Evolutionary conservation across 1,140 invertebrate species (phyloP), one percentile per base, ranked within the genome.

Genomic region (Drosophila fuyamai): DNA sequence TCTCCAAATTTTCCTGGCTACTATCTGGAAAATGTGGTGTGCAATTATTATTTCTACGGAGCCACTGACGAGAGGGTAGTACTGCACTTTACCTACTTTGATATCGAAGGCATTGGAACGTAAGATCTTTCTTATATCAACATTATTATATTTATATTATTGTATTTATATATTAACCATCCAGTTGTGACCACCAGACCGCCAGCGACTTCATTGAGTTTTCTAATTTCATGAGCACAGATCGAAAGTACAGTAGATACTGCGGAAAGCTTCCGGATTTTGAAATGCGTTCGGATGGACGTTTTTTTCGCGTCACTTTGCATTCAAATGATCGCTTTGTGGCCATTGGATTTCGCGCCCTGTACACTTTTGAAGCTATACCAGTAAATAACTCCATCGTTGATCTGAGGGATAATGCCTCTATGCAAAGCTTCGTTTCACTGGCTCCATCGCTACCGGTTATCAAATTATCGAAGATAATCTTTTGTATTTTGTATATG

Each of bases 141-240:
- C 7, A 38, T 10, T 12, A n/a, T 10, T 48, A 5, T 27, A 12
- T 46, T 7, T 46, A 10, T 13, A 8, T 10, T 47, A 23, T 47
- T 13, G 0, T 27, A 10, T 27, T 1, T 18, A 29, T 13, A 27
- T 32, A 6, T 38, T 41, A 57, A 7, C 23, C 93, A 98, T 9
- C 12, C 93, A 98, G 97, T 73, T 98, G 98, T 91, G 96, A 97
- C 83, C 95, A 96, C 48, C 94, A 95, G 44, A 97, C 97, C 10
- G 96, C 97, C 4, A 98, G 97, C 84, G 98, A 99, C 93, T 98
- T 96, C 92, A 96, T 99, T 36, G 97, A 98, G 92, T 98, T 99
- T 92, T 98, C 97, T 13, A 99, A 99, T 93, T 98, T 96, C 84
- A 95, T 97, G 94, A 95, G 95, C 60, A 93, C 94, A 44, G 98